A percentile compares a stretch with the other conserved stretches of the same genome.
Conservation (phyloP, 64 coral and sea anemone species). For the Dendronephthya gigantea region DNA sequence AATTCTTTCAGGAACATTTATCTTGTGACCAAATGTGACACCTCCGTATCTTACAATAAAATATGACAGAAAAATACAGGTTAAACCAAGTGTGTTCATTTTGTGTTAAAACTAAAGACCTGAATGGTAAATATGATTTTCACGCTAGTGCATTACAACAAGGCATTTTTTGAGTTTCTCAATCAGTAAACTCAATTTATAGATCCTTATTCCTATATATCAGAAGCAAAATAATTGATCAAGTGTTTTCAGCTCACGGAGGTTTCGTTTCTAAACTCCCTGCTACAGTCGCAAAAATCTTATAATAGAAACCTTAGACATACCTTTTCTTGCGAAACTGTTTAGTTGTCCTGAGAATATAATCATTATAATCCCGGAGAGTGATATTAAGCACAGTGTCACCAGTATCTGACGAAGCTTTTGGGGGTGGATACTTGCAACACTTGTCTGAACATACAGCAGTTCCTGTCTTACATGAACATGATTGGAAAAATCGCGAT, state of each 20-base stretch:
- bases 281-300: too few relatives aligned
- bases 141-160: neutral
- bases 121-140: too few relatives aligned
- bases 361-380: constrained; percentile 56
- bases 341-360: constrained; percentile 46
- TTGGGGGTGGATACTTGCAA: constrained; percentile 43
- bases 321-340: constrained; percentile 3
- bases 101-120: too few relatives aligned
- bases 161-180: neutral
- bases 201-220: neutral
- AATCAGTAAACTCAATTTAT: neutral
- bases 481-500: constrained; percentile 18
- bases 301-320: neutral
- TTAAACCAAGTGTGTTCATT: too few relatives aligned
- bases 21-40: constrained; percentile 74
- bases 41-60: constrained; percentile 53
- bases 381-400: constrained; percentile 70
- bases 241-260: too few relatives aligned
- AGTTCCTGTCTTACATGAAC: constrained; percentile 56
- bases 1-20: constrained; percentile 45
- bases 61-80: too few relatives aligned
- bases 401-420: constrained; percentile 60
- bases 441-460: constrained; percentile 59
- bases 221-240: too few relatives aligned
- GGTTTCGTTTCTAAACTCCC: too few relatives aligned